phyloP scores from a whole-genome alignment of 2,888 invertebrate species.

The Rhingia campestris region DNA sequence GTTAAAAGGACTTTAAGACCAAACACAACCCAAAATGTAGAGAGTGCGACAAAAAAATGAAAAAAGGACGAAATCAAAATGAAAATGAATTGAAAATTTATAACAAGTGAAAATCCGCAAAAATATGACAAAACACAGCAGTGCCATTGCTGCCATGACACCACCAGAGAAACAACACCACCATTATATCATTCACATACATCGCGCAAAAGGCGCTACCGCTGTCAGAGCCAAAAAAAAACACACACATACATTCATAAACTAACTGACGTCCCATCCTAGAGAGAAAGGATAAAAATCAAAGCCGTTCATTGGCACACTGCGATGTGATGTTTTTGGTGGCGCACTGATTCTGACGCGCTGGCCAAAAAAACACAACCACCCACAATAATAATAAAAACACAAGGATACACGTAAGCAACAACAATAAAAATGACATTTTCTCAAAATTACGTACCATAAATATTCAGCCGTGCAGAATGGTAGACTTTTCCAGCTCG shows the following conservation, averaged over 20 bases:
- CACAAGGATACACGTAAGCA: conserved; percentile 24
- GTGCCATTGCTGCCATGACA: conserved; percentile 1
- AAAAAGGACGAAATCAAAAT: conserved; percentile 55
- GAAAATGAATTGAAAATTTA: conserved; percentile 30
- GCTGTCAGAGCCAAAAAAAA: conserved; percentile 14
- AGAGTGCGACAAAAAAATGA: conserved; percentile 14
- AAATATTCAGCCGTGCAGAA: conserved; percentile 90
- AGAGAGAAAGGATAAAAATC: conserved; percentile 51
- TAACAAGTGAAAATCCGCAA: conserved; percentile 17
- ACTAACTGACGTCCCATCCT: conserved; percentile 12
- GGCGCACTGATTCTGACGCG: conserved; percentile 36
- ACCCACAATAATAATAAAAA: conserved; percentile 33
- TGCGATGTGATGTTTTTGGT: conserved; percentile 31
- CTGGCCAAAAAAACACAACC: conserved; percentile 37
- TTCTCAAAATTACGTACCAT: conserved; percentile 85
- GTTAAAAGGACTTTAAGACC: conserved; percentile 48
- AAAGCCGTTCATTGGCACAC: conserved; percentile 58
- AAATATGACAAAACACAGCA: conserved; percentile 64
- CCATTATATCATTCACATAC: conserved; percentile 17
- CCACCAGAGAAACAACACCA: conserved; percentile 5
- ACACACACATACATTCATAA: no score
- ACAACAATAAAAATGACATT: conserved; percentile 51
- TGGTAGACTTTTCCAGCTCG: conserved; percentile 89
- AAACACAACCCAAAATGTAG: conserved; percentile 17
- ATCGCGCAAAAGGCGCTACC: conserved; percentile 34